phyloP scores from a whole-genome alignment of 2,888 invertebrate genomes.

The Dynastes hyllus region DNA sequence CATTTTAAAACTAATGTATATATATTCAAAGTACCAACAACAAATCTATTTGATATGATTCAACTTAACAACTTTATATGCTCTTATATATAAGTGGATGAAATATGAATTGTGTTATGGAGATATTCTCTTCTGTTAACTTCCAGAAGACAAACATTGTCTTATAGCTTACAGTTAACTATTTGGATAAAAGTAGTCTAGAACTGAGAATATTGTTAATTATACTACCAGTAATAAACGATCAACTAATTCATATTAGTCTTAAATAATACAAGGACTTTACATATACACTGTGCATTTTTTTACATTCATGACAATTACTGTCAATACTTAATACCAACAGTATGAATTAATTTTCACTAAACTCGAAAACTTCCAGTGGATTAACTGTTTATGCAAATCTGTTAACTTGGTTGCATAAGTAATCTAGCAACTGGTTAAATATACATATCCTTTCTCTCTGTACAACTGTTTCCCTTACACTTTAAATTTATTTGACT shows the following conservation, averaged over 20 bases:
- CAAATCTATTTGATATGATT: conserved; percentile 6
- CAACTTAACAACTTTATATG: background rate
- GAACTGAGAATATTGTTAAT: background rate
- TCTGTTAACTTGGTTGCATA: too few relatives aligned
- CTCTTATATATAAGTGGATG: conserved; percentile 20
- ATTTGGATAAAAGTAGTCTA: background rate
- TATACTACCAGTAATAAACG: background rate
- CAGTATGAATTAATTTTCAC: background rate
- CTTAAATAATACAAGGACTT: background rate
- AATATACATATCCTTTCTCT: too few relatives aligned
- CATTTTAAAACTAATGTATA: conserved; percentile 28
- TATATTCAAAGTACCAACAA: background rate
- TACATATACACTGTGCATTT: background rate
- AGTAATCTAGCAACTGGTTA: too few relatives aligned
- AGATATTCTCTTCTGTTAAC: conserved; percentile 12
- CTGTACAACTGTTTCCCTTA: too few relatives aligned
- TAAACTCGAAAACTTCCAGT: too few relatives aligned
- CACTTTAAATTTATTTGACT: too few relatives aligned
- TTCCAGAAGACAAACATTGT: background rate
- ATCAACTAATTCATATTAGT: background rate
- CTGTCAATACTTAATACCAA: conserved; percentile 21
- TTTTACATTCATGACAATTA: conserved; percentile 2
- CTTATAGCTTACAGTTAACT: background rate
- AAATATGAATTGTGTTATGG: conserved; percentile 7
- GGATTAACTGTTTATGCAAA: background rate